These are phyloP conservation scores for Nineta flava DNA, from an alignment of 2,888 invertebrate genomes.

Conservation along the genomic window DNA sequence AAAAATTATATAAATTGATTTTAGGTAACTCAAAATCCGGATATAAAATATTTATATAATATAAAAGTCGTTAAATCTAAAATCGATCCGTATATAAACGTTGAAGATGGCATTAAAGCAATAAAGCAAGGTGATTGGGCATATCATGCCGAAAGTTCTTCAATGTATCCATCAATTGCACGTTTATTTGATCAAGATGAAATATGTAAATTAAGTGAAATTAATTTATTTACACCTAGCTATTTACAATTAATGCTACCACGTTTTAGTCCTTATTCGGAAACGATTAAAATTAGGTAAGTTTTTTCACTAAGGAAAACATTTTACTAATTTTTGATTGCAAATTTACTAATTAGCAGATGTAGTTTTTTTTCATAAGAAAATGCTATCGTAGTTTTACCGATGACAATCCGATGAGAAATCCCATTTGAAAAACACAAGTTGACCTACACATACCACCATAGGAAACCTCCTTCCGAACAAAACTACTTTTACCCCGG, in stretches of 20 bases:
- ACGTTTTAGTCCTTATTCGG: conserved; percentile 27
- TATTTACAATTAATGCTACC: conserved; percentile 24
- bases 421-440: too few relatives aligned
- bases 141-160: conserved; percentile 31
- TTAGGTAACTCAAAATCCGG: conserved; percentile 10
- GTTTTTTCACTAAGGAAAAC: not conserved
- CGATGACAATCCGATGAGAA: too few relatives aligned
- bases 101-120: conserved; percentile 24
- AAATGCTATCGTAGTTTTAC: too few relatives aligned
- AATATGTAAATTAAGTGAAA: conserved; percentile 30
- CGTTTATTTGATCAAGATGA: conserved; percentile 28
- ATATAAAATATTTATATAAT: conserved; percentile 9
- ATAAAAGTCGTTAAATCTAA: conserved; percentile 8
- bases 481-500: too few relatives aligned
- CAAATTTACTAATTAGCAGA: too few relatives aligned
- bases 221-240: conserved; percentile 19
- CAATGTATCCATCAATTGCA: conserved; percentile 25
- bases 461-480: too few relatives aligned
- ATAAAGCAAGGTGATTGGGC: conserved; percentile 33
- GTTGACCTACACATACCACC: too few relatives aligned
- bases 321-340: not conserved
- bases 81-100: conserved; percentile 10
- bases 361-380: too few relatives aligned
- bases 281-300: conserved; percentile 24
- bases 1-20: too few relatives aligned